Percentiles rank a stretch among this genome's conserved stretches.
Conservation (phyloP, 2,888 invertebrate genomes). For the Ametastegia equiseti region DNA sequence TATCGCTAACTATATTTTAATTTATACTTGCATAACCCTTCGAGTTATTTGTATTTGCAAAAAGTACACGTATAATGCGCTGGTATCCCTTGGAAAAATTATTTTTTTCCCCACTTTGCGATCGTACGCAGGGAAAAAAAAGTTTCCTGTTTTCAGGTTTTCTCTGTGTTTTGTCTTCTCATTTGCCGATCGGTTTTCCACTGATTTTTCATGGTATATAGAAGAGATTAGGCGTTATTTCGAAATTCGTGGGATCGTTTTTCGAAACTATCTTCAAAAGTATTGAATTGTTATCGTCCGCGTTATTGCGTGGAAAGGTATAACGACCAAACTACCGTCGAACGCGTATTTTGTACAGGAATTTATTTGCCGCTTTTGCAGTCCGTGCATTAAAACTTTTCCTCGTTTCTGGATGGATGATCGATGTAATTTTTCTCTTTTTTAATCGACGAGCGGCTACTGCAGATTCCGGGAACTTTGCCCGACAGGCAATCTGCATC, state of each 20-base stretch:
- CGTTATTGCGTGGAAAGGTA: background rate
- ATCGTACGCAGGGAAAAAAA: background rate
- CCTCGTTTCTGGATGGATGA: background rate
- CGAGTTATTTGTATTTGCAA: background rate
- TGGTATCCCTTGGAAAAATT: background rate
- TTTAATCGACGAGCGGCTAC: background rate
- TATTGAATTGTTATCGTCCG: constrained; percentile 33
- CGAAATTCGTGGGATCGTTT: background rate
- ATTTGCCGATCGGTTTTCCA: background rate
- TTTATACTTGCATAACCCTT: background rate
- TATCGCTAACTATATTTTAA: background rate
- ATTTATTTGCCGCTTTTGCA: constrained; percentile 10
- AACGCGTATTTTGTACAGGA: background rate
- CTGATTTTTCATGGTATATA: background rate
- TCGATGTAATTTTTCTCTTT: background rate
- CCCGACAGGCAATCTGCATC: background rate
- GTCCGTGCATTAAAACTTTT: background rate
- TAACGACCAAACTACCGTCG: background rate
- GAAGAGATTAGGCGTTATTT: background rate
- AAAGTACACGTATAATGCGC: background rate
- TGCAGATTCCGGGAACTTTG: background rate
- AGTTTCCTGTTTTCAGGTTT: background rate
- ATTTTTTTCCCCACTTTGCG: background rate
- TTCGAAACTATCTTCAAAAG: background rate
- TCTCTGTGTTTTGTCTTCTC: too few relatives aligned